Base-by-base conservation (phyloP, 2,888 invertebrate species). In the Oscheius sp. region DNA sequence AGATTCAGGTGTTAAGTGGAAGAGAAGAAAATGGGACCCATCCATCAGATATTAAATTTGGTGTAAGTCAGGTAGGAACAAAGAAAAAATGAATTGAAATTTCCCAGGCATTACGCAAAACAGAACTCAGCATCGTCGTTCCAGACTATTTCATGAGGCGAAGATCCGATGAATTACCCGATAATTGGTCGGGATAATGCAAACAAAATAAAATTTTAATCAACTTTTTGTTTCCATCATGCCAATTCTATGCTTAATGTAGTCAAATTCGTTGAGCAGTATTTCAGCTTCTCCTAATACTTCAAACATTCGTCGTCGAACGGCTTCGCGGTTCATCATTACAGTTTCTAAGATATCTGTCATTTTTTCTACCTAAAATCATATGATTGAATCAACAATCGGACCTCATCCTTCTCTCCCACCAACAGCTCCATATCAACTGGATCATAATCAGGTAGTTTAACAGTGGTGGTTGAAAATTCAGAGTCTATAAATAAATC, bases 101-200 rank as follows among this genome's bases (percentile, higher is more conserved):
- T n/a, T 65, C 65, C 22, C 65, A 76, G 62, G 71, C 69, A 4
- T 68, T 76, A 20, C 70, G 76, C 9, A 68, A 73, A 3, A 69
- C 74, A 4, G 73, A 78, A 41, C 57, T 76, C 22, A 72, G 72
- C 12, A 72, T 74, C 6, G 71, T 78, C 32, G 78, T 78, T 0
- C 78, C 78, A 6, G 78, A 78, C 62, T 78, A 76, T 54, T 78
- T 78, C 54, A 71, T 78, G 59, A 70, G 73, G 22, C 71, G 78
- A 2, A 62, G 72, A n/a, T 72, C 72, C 1, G 72, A 69, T 45
- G 72, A 66, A 51, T 17, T 47, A 28, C 5, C 32, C n/a, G 45
- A 30, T 30, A 59, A 17, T 44, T 28, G 24, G 5, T 26, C 44
- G 6, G 41, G 26, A 36, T 36, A 38, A 26, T 49, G 6, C 12